Percentiles rank a stretch among this genome's conserved stretches.
These are phyloP conservation scores for Actias luna DNA, from an alignment of 2,888 invertebrate genomes.

Conservation along the genomic window DNA sequence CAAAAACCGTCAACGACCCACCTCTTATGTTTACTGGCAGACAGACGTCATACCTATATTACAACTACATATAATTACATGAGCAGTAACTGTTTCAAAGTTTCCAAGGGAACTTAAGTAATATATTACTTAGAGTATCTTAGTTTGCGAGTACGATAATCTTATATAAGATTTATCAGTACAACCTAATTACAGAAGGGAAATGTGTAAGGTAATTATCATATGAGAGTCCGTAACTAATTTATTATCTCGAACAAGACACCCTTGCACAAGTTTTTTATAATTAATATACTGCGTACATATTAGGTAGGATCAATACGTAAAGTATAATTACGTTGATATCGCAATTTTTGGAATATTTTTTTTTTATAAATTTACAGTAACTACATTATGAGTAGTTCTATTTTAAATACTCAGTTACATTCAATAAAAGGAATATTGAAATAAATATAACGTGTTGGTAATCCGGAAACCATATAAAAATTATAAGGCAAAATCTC, in stretches of 20 bases:
- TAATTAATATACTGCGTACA: neutral
- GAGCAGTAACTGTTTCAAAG: slow-evolving; percentile 3
- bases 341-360: neutral
- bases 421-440: too few relatives aligned
- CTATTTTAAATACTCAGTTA: too few relatives aligned
- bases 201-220: neutral
- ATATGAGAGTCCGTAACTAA: neutral
- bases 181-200: neutral
- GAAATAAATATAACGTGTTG: neutral
- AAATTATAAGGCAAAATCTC: neutral
- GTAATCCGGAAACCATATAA: neutral
- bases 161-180: neutral
- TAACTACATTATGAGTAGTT: too few relatives aligned
- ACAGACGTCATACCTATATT: neutral
- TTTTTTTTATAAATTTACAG: neutral
- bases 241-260: neutral
- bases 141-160: slow-evolving; percentile 6
- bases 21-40: neutral
- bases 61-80: neutral
- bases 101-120: neutral
- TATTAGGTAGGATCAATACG: neutral
- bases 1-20: too few relatives aligned
- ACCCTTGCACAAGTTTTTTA: neutral
- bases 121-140: slow-evolving; percentile 8
- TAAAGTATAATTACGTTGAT: neutral